Evolutionary conservation across 1,140 invertebrate species (phyloP).

Genomic region (Lasioglossum baleicum): DNA sequence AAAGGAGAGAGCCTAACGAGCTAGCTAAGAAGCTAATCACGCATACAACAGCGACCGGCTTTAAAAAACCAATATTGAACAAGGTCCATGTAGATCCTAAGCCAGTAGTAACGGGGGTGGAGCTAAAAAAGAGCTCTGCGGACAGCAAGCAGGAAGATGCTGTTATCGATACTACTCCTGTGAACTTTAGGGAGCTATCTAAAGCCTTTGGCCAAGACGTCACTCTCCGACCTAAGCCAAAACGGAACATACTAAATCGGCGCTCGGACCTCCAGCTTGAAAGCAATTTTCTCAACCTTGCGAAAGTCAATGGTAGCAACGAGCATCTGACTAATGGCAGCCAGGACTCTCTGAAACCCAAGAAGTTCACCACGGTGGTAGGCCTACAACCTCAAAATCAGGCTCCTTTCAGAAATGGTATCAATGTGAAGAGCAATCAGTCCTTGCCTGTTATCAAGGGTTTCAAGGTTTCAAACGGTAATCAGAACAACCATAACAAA

Average conservation of each 20-base stretch:
- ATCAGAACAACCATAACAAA: not conserved
- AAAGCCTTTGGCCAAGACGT: slow-evolving; percentile 72
- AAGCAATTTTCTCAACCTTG: not conserved
- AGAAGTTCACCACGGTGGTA: slow-evolving; percentile 65
- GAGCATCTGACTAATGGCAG: not conserved
- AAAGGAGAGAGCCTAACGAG: slow-evolving; percentile 41
- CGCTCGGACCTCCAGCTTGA: slow-evolving; percentile 59
- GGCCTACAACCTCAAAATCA: slow-evolving; percentile 56
- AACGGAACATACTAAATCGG: slow-evolving; percentile 45
- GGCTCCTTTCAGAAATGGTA: slow-evolving; percentile 20
- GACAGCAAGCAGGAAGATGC: slow-evolving; percentile 45
- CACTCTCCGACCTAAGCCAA: slow-evolving; percentile 59
- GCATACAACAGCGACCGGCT: slow-evolving; percentile 68
- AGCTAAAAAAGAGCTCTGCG: slow-evolving; percentile 58
- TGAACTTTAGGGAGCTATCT: slow-evolving; percentile 73
- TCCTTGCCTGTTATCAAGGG: slow-evolving; percentile 67
- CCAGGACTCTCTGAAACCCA: not conserved
- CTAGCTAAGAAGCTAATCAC: slow-evolving; percentile 54
- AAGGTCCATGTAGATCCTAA: slow-evolving; percentile 28
- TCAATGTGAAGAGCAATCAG: slow-evolving; percentile 22
- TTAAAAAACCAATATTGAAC: slow-evolving; percentile 66
- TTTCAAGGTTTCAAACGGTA: slow-evolving; percentile 53
- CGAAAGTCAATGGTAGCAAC: not conserved
- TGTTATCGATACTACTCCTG: slow-evolving; percentile 61
- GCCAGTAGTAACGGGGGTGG: slow-evolving; percentile 62